phyloP scores from a whole-genome alignment of 2,797 vertebrate genomes.

The Gobionotothen gibberifrons region DNA sequence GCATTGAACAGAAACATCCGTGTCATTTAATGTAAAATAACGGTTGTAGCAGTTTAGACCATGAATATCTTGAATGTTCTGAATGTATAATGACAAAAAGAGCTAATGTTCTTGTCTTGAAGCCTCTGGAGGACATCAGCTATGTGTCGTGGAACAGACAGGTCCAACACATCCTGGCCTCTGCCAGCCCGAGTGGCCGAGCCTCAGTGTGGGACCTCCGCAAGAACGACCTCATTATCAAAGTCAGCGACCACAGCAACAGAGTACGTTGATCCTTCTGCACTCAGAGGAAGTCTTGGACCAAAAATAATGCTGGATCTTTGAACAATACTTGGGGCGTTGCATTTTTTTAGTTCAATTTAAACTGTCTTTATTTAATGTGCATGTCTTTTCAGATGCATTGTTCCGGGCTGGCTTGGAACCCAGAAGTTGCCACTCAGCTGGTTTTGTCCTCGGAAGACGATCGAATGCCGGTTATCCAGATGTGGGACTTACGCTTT shows the following conservation, averaged over 20 bases:
- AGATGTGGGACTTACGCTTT: constrained; percentile 99
- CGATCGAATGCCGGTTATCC: constrained; percentile 95
- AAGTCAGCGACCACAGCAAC: constrained; percentile 99
- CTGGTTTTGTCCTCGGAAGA: constrained; percentile 96
- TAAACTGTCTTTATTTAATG: neutral
- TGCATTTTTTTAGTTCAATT: neutral
- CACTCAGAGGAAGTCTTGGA: neutral
- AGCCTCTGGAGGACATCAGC: constrained; percentile 96
- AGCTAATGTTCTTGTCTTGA: neutral
- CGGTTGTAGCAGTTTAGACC: neutral
- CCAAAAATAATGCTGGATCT: neutral
- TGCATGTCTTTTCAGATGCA: constrained; percentile 88
- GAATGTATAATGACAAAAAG: neutral
- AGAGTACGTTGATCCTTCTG: constrained; percentile 82
- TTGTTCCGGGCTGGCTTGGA: constrained; percentile 96
- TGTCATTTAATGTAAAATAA: neutral
- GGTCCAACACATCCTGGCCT: constrained; percentile 98
- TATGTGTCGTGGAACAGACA: constrained; percentile 97
- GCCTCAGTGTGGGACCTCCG: constrained; percentile 97
- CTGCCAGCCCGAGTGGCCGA: constrained; percentile 92
- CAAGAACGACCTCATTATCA: constrained; percentile 98
- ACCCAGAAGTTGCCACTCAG: constrained; percentile 97
- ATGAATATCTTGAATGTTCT: neutral
- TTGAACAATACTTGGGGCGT: neutral
- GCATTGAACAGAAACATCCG: neutral